These are phyloP conservation scores for Ashinkailepas kermadecensis DNA, from an alignment of 2,888 invertebrate genomes.

Conservation along the genomic window DNA sequence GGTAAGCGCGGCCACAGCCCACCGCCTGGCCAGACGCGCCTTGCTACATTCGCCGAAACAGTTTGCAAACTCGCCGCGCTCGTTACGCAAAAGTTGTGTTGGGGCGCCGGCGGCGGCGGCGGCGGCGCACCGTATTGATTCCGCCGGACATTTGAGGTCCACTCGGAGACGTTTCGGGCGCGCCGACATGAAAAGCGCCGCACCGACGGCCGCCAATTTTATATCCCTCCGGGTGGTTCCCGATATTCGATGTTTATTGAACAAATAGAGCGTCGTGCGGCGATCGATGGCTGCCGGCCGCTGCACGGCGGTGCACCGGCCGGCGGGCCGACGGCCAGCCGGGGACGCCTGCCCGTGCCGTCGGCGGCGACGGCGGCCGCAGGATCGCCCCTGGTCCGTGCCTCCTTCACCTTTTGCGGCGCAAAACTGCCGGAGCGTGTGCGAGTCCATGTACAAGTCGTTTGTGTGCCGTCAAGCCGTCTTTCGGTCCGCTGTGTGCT, in stretches of 20 bases:
- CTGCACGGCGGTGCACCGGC: neutral
- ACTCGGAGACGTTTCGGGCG: neutral
- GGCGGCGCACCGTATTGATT: neutral
- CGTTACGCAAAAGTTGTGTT: conserved; percentile 5
- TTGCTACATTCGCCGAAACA: neutral
- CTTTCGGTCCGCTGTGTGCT: too few relatives aligned
- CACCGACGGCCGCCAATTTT: neutral
- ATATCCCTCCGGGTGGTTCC: neutral
- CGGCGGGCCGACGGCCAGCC: neutral
- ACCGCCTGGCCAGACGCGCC: neutral
- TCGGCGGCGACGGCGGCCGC: neutral
- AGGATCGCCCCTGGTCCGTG: too few relatives aligned
- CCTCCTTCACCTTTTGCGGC: too few relatives aligned
- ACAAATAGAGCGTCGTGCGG: conserved; percentile 10
- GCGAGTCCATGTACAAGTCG: too few relatives aligned
- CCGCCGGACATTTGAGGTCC: neutral
- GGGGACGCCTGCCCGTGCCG: neutral
- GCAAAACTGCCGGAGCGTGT: too few relatives aligned
- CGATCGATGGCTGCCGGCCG: neutral
- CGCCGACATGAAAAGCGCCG: neutral
- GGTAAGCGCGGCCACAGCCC: neutral
- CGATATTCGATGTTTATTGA: conserved; percentile 19
- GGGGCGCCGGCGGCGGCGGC: neutral
- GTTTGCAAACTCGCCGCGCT: conserved; percentile 14
- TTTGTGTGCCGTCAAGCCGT: too few relatives aligned